Conservation (phyloP, 2,797 vertebrate species). For the Labroides dimidiatus region DNA sequence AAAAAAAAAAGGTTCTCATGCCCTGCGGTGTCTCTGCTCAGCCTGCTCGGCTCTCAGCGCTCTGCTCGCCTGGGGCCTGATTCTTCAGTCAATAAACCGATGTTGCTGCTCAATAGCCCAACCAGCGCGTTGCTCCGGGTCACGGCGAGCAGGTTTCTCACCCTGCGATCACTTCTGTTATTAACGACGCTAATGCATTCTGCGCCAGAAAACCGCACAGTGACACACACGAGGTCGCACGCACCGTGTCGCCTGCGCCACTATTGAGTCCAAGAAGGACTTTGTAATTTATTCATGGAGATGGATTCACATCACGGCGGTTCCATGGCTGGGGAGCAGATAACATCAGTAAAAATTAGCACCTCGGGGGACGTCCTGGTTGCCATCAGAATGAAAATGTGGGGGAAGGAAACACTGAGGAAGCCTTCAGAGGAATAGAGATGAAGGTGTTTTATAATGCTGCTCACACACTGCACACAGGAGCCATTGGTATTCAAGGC, state of each 20-base stretch:
- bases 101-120: slow-evolving; percentile 52
- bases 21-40: slow-evolving; percentile 16
- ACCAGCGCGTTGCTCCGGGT: slow-evolving; percentile 33
- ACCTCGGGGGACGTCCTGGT: slow-evolving; percentile 40
- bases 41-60: slow-evolving; percentile 27
- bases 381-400: slow-evolving; percentile 50
- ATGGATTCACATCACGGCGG: slow-evolving; percentile 43
- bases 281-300: slow-evolving; percentile 65
- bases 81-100: slow-evolving; percentile 71
- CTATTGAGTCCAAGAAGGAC: slow-evolving; percentile 15
- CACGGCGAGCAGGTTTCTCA: slow-evolving; percentile 61
- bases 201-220: slow-evolving; percentile 11
- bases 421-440: slow-evolving; percentile 26
- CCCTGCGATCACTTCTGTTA: slow-evolving; percentile 42
- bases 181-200: slow-evolving; percentile 44
- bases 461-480: slow-evolving; percentile 40
- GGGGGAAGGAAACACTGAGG: slow-evolving; percentile 1
- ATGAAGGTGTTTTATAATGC: slow-evolving; percentile 51
- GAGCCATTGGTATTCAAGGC: slow-evolving; percentile 58
- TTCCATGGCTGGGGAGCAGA: slow-evolving; percentile 34
- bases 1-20: slow-evolving; percentile 12
- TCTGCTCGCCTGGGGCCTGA: slow-evolving; percentile 50
- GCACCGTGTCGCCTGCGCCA: background rate
- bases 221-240: background rate
- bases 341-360: slow-evolving; percentile 46